These are phyloP conservation scores for Drosophila pullipes DNA, from an alignment of 2,888 invertebrate genomes.

Conservation along the genomic window DNA sequence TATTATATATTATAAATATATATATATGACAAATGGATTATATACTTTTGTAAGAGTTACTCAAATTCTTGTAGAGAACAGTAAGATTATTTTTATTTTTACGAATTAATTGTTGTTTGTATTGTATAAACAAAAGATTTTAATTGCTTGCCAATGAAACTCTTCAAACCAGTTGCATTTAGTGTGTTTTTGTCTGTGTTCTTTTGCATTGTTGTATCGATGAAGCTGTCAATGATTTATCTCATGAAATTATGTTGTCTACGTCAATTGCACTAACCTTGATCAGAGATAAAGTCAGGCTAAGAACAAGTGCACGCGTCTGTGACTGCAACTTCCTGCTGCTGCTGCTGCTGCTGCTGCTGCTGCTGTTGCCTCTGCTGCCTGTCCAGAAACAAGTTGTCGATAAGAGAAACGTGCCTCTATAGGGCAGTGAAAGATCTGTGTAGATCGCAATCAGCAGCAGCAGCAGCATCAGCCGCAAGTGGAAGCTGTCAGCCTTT, in stretches of 20 bases:
- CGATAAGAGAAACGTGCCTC: constrained; percentile 35
- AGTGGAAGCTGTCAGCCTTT: constrained; percentile 49
- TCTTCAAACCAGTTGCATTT: not conserved
- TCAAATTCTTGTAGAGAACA: not conserved
- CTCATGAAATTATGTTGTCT: constrained; percentile 71
- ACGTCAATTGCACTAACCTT: constrained; percentile 59
- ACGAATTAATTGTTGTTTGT: not conserved
- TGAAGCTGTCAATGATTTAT: constrained; percentile 53
- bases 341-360: not conserved
- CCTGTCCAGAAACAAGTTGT: constrained; percentile 43
- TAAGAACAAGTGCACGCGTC: constrained; percentile 41
- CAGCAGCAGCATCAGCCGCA: constrained; percentile 16
- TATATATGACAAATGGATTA: not conserved
- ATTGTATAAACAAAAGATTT: not conserved
- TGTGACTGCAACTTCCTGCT: constrained; percentile 48
- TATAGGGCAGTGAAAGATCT: constrained; percentile 53
- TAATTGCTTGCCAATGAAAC: not conserved
- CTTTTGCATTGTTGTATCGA: constrained; percentile 3
- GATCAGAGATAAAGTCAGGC: constrained; percentile 53
- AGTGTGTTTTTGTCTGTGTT: not conserved
- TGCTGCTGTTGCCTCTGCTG: not conserved
- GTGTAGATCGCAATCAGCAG: constrained; percentile 50
- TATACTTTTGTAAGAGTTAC: not conserved
- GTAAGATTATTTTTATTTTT: not conserved
- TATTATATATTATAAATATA: not conserved